phyloP scores from a whole-genome alignment of 1,140 invertebrate species.

The Leptinotarsa lineolata region DNA sequence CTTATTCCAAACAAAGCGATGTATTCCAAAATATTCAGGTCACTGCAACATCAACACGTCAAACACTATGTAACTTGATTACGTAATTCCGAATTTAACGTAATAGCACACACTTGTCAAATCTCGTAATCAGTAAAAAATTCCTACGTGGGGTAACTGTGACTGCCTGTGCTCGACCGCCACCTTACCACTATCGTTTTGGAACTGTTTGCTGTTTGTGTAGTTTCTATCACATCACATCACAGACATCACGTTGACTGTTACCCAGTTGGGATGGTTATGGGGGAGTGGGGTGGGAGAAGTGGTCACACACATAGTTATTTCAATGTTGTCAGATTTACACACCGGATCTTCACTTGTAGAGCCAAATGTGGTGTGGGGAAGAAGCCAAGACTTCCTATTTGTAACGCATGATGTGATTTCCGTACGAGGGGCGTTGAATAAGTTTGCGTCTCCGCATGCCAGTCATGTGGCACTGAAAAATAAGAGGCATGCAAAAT shows the following conservation, averaged over 20 bases:
- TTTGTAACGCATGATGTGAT: constrained; percentile 25
- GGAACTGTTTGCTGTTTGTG: constrained; percentile 31
- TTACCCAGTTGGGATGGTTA: constrained; percentile 33
- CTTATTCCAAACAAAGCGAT: constrained; percentile 2
- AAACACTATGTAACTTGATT: constrained; percentile 17
- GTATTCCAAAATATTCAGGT: constrained; percentile 26
- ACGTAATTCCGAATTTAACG: constrained; percentile 21
- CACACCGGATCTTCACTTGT: constrained; percentile 45
- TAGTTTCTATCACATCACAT: constrained; percentile 12
- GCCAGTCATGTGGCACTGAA: no score
- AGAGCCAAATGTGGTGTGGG: constrained; percentile 30
- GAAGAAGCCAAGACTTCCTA: constrained; percentile 40
- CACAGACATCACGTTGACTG: constrained; percentile 38
- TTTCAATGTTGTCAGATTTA: constrained; percentile 36
- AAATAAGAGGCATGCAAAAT: no score
- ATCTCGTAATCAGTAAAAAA: constrained; percentile 11
- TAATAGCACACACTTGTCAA: constrained; percentile 13
- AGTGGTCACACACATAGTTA: constrained; percentile 33
- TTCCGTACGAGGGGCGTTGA: not conserved
- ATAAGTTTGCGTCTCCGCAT: not conserved
- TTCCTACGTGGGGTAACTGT: constrained; percentile 50
- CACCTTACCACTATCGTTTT: constrained; percentile 54
- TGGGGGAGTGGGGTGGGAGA: constrained; percentile 43
- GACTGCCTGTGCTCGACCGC: constrained; percentile 45
- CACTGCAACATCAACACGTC: constrained; percentile 29